Conservation (phyloP, 2,888 invertebrate genomes). For the Boloria selene region DNA sequence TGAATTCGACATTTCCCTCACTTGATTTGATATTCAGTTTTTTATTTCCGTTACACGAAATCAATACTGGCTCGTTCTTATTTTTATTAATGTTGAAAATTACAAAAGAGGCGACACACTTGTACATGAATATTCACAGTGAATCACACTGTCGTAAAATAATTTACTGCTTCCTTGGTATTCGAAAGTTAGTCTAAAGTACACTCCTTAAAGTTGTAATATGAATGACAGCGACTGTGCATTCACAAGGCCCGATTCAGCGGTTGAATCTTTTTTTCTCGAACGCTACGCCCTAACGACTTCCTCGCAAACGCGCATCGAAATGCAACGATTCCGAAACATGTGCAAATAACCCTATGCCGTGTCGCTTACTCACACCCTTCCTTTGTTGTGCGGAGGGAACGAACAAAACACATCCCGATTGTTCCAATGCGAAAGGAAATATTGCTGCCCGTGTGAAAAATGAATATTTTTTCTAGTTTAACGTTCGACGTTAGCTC, state of each 20-base stretch:
- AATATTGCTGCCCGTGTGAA: slow-evolving; percentile 61
- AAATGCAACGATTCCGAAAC: slow-evolving; percentile 62
- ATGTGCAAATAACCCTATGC: slow-evolving; percentile 53
- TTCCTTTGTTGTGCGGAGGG: slow-evolving; percentile 54
- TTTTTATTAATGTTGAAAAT: slow-evolving; percentile 12
- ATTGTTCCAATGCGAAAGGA: slow-evolving; percentile 70
- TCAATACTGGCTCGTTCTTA: slow-evolving; percentile 6
- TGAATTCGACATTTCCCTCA: slow-evolving; percentile 13
- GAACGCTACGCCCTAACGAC: slow-evolving; percentile 65
- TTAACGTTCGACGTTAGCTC: slow-evolving; percentile 42
- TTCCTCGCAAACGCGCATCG: slow-evolving; percentile 61
- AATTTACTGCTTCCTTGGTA: slow-evolving; percentile 18
- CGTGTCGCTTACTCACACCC: slow-evolving; percentile 48
- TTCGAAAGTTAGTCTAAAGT: slow-evolving; percentile 29
- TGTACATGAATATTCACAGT: slow-evolving; percentile 29
- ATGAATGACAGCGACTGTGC: slow-evolving; percentile 33
- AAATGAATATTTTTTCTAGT: slow-evolving; percentile 63
- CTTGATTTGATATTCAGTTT: not conserved
- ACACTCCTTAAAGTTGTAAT: slow-evolving; percentile 27
- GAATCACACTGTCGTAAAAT: slow-evolving; percentile 24
- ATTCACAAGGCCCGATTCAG: slow-evolving; percentile 55
- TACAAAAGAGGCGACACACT: slow-evolving; percentile 22
- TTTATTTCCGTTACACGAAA: slow-evolving; percentile 5
- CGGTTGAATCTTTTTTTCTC: slow-evolving; percentile 55
- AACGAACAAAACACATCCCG: slow-evolving; percentile 58